Percentiles rank a stretch among this genome's conserved stretches.
Evolutionary conservation across 2,888 invertebrate genomes (phyloP).

Genomic region (Mythimna lalbum): DNA sequence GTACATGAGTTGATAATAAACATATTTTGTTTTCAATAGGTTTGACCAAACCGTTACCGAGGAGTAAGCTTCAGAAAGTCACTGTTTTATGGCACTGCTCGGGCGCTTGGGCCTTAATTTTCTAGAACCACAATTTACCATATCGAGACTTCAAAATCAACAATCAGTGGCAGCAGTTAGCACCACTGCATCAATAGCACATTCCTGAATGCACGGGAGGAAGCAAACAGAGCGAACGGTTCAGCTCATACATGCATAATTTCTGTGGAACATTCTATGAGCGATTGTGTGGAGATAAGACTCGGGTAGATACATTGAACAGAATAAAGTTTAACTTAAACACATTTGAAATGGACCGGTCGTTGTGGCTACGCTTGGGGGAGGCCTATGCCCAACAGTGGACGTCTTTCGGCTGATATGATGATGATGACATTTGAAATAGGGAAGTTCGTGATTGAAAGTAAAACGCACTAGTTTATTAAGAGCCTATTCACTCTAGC

Average conservation of each 20-base stretch:
- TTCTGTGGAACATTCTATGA: background rate
- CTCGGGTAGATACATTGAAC: no score
- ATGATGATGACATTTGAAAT: background rate
- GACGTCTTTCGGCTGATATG: no score
- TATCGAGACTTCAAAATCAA: constrained; percentile 27
- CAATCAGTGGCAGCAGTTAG: background rate
- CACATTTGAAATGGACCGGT: background rate
- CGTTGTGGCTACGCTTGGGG: no score
- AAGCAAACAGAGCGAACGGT: constrained; percentile 27
- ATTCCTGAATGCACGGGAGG: constrained; percentile 21
- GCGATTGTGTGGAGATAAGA: constrained; percentile 16
- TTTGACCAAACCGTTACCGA: no score
- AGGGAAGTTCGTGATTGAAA: background rate
- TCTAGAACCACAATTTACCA: background rate
- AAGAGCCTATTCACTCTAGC: no score
- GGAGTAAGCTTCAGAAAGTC: no score
- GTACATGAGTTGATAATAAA: no score
- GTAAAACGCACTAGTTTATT: no score
- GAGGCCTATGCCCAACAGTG: no score
- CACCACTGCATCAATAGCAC: constrained; percentile 14
- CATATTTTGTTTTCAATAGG: no score
- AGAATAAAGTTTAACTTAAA: background rate
- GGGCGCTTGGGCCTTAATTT: no score
- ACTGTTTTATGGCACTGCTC: no score
- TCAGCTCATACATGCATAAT: constrained; percentile 44